Percentiles rank a stretch among this genome's conserved stretches.
These are phyloP conservation scores for Orientallactaga bullata DNA, from an alignment of 2,113 vertebrate genomes.

Conservation along the genomic window DNA sequence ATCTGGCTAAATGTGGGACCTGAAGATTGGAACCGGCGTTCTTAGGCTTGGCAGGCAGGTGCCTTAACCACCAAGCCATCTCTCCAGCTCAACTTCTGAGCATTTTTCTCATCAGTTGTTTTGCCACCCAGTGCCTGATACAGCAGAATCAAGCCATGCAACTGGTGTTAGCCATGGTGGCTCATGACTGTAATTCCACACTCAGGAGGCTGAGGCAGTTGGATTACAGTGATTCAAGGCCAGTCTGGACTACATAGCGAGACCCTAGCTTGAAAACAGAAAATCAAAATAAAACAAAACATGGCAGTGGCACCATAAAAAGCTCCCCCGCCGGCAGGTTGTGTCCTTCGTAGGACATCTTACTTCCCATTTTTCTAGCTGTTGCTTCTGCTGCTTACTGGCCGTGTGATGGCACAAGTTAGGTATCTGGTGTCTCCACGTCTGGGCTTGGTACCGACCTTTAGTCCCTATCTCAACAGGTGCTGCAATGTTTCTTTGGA, in stretches of 20 bases:
- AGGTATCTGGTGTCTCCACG: neutral
- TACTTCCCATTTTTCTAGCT: neutral
- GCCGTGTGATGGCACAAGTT: neutral
- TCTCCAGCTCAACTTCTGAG: no score
- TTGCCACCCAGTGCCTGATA: accelerated
- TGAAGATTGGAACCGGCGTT: no score
- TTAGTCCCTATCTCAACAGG: neutral
- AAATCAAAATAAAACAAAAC: neutral
- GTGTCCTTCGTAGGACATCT: neutral
- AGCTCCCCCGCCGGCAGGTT: no score
- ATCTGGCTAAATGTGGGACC: no score
- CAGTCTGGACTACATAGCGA: neutral
- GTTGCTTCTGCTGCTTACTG: neutral
- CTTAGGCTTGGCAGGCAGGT: no score
- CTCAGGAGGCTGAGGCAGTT: neutral
- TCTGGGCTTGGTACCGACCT: no score
- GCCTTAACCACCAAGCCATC: no score
- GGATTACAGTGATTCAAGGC: neutral
- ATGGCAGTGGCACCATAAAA: neutral
- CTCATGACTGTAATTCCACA: neutral
- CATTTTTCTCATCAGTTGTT: neutral
- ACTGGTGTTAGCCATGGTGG: neutral
- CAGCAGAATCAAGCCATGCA: neutral
- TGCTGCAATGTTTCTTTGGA: accelerated
- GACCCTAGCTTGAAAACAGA: neutral